Evolutionary conservation across 1,140 invertebrate genomes (phyloP).

Genomic region (Atopsyche davidsoni): DNA sequence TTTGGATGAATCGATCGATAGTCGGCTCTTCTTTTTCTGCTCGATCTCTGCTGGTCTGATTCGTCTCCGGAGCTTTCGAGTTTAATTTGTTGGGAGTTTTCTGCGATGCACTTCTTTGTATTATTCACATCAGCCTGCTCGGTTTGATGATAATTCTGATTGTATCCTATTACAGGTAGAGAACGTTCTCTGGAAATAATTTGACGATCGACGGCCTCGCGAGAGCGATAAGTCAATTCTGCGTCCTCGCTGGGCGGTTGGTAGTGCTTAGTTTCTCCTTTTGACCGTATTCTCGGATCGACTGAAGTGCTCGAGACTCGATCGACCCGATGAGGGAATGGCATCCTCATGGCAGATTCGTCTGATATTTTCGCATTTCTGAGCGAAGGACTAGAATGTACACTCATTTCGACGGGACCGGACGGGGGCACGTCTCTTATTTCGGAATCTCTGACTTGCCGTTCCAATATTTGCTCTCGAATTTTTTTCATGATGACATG

Average conservation of each 20-base stretch:
- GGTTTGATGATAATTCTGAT: not conserved
- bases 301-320: conserved; percentile 2
- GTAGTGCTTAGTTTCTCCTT: conserved; percentile 20
- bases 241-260: not conserved
- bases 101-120: not conserved
- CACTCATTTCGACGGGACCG: not conserved
- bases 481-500: conserved; percentile 47
- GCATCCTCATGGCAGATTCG: not conserved
- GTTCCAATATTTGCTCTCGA: conserved; percentile 47
- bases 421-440: not conserved
- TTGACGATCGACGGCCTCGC: not conserved
- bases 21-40: conserved; percentile 15
- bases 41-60: too few relatives aligned
- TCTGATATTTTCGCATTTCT: not conserved
- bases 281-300: conserved; percentile 17
- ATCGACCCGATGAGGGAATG: not conserved
- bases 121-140: too few relatives aligned
- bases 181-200: too few relatives aligned
- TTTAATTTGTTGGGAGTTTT: not conserved
- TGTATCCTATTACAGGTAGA: conserved; percentile 13
- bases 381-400: not conserved
- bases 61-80: not conserved
- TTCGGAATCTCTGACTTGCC: conserved; percentile 40
- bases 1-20: conserved; percentile 29
- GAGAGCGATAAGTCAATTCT: not conserved